Conservation (phyloP, 2,888 invertebrate species). For the Acronicta alni region DNA sequence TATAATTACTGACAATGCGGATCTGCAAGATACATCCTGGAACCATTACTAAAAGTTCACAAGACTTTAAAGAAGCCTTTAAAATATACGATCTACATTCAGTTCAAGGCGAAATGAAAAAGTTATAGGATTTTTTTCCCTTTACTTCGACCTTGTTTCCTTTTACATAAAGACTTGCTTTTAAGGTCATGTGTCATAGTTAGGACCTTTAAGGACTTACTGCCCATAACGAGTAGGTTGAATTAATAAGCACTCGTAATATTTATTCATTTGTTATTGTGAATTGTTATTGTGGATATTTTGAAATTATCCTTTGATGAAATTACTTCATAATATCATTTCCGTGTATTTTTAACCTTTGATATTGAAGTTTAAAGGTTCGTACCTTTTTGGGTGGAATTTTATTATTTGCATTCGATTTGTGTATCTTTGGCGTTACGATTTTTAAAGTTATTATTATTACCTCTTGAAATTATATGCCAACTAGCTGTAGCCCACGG, state of each 20-base stretch:
- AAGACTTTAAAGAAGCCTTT: background rate
- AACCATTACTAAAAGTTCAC: background rate
- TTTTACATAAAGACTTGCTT: background rate
- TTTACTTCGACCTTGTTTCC: constrained; percentile 1
- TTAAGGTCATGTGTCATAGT: constrained; percentile 5
- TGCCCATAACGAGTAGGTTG: background rate
- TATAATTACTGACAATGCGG: no score
- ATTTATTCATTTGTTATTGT: background rate
- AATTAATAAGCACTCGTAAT: background rate
- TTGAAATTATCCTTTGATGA: background rate
- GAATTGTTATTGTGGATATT: background rate
- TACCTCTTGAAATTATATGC: no score
- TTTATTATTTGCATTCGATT: background rate
- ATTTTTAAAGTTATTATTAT: no score
- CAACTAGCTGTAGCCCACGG: no score
- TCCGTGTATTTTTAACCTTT: no score
- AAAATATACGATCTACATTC: background rate
- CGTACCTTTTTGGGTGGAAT: no score
- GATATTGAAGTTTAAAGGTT: no score
- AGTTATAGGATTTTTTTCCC: background rate
- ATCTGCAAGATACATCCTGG: background rate
- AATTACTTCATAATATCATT: no score
- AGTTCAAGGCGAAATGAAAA: constrained; percentile 1
- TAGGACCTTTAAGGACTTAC: constrained; percentile 1
- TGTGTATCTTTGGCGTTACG: no score